Percentiles rank a stretch among this genome's conserved stretches.
Conservation (phyloP, 2,797 vertebrate species). For the Macroramphosus scolopax region DNA sequence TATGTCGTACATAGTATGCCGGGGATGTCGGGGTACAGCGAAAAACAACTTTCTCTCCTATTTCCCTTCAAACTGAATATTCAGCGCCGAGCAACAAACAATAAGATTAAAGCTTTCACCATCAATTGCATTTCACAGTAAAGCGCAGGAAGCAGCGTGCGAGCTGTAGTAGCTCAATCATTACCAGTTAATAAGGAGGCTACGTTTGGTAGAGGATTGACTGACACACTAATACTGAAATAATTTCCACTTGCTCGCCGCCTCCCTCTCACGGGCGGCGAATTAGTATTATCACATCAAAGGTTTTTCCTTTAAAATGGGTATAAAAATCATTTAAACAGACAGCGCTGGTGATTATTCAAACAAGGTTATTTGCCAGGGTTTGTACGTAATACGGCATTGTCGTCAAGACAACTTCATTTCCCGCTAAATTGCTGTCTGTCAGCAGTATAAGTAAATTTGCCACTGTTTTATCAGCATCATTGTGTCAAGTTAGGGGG, state of each 20-base stretch:
- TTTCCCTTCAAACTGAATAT: slow-evolving; percentile 33
- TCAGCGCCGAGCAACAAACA: slow-evolving; percentile 34
- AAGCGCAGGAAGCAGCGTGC: slow-evolving; percentile 57
- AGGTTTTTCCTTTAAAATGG: slow-evolving; percentile 90
- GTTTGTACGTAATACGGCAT: slow-evolving; percentile 88
- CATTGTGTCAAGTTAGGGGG: slow-evolving; percentile 85
- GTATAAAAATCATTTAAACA: slow-evolving; percentile 96
- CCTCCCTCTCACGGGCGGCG: slow-evolving; percentile 80
- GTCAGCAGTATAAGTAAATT: slow-evolving; percentile 94
- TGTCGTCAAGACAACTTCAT: slow-evolving; percentile 91
- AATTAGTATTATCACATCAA: slow-evolving; percentile 99
- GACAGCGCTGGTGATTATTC: slow-evolving; percentile 95
- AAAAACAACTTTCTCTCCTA: slow-evolving; percentile 26
- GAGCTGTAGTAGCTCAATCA: slow-evolving; percentile 87
- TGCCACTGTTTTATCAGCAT: slow-evolving; percentile 89
- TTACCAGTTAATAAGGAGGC: slow-evolving; percentile 93
- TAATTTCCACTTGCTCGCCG: slow-evolving; percentile 89
- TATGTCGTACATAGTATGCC: not conserved
- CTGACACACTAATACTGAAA: slow-evolving; percentile 92
- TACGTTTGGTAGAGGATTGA: slow-evolving; percentile 87
- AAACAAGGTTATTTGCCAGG: slow-evolving; percentile 92
- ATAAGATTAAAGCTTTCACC: slow-evolving; percentile 56
- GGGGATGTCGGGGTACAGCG: not conserved
- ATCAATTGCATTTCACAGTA: slow-evolving; percentile 78
- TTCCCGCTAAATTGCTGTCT: slow-evolving; percentile 92